phyloP scores from a whole-genome alignment of 2,888 invertebrate species.

The Tetranychus piercei region DNA sequence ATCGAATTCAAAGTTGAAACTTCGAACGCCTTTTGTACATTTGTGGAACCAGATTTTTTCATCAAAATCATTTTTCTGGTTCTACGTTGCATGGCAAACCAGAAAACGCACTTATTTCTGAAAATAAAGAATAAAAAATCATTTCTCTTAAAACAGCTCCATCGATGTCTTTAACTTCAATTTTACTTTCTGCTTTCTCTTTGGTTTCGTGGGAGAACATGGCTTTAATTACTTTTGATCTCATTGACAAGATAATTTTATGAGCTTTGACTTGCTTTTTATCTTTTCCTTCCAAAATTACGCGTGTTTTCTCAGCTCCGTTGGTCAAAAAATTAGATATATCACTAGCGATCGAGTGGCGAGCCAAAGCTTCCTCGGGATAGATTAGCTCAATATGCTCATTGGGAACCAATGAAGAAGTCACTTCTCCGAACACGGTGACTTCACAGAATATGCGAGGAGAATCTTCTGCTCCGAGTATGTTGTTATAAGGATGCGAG shows the following conservation, averaged over 20 bases:
- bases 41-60: no score
- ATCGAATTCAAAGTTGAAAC: no score
- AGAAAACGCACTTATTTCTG: no score
- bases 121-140: constrained; percentile 13
- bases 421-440: constrained; percentile 11
- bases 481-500: background rate
- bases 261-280: background rate
- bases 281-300: constrained; percentile 3
- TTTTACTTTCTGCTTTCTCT: constrained; percentile 2
- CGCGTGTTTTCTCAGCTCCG: no score
- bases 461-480: constrained; percentile 9
- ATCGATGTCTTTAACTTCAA: constrained; percentile 10
- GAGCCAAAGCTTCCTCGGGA: background rate
- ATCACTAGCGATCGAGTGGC: background rate
- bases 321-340: constrained; percentile 5
- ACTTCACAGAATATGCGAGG: constrained; percentile 6
- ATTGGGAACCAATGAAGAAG: background rate
- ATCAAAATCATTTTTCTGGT: no score
- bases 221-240: constrained; percentile 13
- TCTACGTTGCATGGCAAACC: no score
- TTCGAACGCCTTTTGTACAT: no score
- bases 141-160: constrained; percentile 11
- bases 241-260: background rate
- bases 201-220: constrained; percentile 7
- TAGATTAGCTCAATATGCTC: background rate